Evolutionary conservation across 2,888 invertebrate genomes (phyloP), one percentile per base, ranked within the genome.

Genomic region (Sminthurides aquaticus): DNA sequence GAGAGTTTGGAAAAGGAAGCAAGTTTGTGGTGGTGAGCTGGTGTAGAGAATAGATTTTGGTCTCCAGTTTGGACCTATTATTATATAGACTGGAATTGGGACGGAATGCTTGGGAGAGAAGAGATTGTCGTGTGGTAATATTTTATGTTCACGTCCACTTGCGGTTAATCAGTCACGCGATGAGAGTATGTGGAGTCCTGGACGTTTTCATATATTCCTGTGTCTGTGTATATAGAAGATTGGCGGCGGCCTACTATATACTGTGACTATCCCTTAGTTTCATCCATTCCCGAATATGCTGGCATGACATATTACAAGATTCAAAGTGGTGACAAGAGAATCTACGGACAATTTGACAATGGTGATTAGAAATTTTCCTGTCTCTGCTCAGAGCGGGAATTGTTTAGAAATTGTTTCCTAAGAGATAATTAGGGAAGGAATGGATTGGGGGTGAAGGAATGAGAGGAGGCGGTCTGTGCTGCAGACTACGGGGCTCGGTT

Each of bases 101-200:
- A 48, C 29, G 55, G 43, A 56, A 34, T 22, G 60, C 43, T 20
- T 24, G 48, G 20, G 25, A 62, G 57, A 58, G 58, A 56, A 62
- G 57, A 58, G 58, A 56, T 66, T 61, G 59, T 61, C 58, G 57
- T 65, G 66, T 65, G 65, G 67, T 64, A 68, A 68, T 67, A 66
- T 69, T 69, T 68, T 67, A 69, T 64, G 63, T 60, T 61, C 65
- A 62, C 68, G 67, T 70, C 68, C 67, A 57, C 66, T 67, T 67
- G 68, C 58, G 69, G 71, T 69, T 68, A 71, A 70, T 70, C 67
- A 69, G 71, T 71, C 71, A 71, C 71, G 71, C 71, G 64, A 72
- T 56, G 55, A 43, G 29, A 54, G 52, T 58, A 58, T 49, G 57
- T 28, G 18, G 29, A 22, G 27, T 49, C 43, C 57, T 49, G 28